Base-by-base conservation (phyloP, 1,140 invertebrate species). In the Drosophila cardini region DNA sequence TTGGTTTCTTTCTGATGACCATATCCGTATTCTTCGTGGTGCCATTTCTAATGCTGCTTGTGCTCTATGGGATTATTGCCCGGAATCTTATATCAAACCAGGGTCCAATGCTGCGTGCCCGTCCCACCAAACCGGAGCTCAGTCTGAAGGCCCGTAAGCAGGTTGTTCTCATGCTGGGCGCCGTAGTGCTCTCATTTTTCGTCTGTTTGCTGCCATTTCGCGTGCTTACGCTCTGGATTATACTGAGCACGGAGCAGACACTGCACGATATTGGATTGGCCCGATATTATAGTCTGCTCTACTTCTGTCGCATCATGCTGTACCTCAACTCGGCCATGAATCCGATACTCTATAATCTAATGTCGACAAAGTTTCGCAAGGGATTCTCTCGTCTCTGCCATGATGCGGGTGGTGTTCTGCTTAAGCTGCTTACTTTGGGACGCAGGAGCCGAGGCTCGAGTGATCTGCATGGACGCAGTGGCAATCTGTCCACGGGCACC, bases 121-220 rank as follows among this genome's bases (percentile, higher is more conserved):
- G 93, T 58, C 79, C 91, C 72, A 91, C 89, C 21, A 93, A 93
- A 76, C 93, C 91, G 62, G 93, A 92, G 50, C 82, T 93, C 10
- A 92, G 86, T 64, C 78, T 93, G 21, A 94, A 94, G 71, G 95
- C 96, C 60, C 93, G 95, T 46, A 96, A 96, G 85, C 95, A 96
- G 93, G 95, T 96, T n/a, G 96, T 98, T 7, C 86, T 97, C 16
- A 98, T 98, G 97, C 93, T 98, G 9, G 96, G 96, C 4, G 96
- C 97, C 1, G 97, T 99, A 0, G 97, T 98, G 0, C 86, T 96
- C n/a, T 96, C 96, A 9, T 98, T 98, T 92, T 98, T 98, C 91
- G 93, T 98, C 26, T 98, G 97, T 86, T 93, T 98, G 21, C 92
- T 98, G 45, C 98, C 98, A 3, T 97, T 98, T 87, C 94, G 96